Percentiles rank a stretch among this genome's conserved stretches.
Conservation (phyloP, 2,797 vertebrate species). For the Discoglossus pictus region DNA sequence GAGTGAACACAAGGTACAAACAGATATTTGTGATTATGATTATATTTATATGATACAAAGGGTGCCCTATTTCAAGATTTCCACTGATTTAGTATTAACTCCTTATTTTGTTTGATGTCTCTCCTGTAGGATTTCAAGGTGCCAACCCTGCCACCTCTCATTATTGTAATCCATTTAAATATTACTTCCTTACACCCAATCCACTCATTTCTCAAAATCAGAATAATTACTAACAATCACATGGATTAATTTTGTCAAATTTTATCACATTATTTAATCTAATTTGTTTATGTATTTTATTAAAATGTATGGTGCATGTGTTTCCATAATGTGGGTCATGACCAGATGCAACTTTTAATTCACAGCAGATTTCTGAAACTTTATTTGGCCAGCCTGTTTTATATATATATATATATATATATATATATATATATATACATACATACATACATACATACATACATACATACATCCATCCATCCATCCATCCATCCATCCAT, state of each 20-base stretch:
- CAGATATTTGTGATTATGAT: too few species aligned
- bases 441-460: too few species aligned
- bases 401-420: not conserved
- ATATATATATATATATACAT: too few species aligned
- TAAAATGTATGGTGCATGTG: slow-evolving; percentile 25
- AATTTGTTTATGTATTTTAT: not conserved
- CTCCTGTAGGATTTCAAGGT: slow-evolving; percentile 67
- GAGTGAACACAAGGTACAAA: too few species aligned
- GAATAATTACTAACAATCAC: slow-evolving; percentile 41
- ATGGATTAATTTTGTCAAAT: not conserved
- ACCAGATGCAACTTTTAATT: slow-evolving; percentile 24
- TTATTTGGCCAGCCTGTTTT: not conserved
- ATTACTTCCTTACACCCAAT: slow-evolving; percentile 29
- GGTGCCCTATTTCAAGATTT: too few species aligned
- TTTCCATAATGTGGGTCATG: slow-evolving; percentile 5
- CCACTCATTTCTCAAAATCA: slow-evolving; percentile 51
- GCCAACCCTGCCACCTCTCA: slow-evolving; percentile 60
- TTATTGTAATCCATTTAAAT: slow-evolving; percentile 56
- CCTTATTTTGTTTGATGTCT: slow-evolving; percentile 53
- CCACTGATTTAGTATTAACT: too few species aligned
- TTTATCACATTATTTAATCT: not conserved
- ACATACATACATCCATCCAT: too few species aligned
- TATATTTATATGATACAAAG: too few species aligned
- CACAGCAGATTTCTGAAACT: slow-evolving; percentile 26
- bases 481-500: too few species aligned